Evolutionary conservation across 2,797 vertebrate species (phyloP).

Genomic region (Phrynocephalus vlangalii): DNA sequence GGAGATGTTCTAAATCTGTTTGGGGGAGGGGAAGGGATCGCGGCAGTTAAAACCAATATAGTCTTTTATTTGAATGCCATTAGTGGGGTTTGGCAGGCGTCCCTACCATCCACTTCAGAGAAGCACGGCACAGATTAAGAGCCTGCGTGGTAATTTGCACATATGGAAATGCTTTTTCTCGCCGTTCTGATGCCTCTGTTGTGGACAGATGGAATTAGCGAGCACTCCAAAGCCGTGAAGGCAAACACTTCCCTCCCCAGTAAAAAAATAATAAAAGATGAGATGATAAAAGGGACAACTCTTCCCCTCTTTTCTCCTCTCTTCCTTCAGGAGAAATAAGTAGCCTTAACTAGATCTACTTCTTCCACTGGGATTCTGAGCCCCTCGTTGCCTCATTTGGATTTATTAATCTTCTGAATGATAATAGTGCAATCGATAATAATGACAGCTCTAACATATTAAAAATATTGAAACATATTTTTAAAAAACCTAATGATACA

Average conservation of each 20-base stretch:
- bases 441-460: too few relatives aligned
- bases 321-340: conserved; percentile 57
- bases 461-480: too few relatives aligned
- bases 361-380: conserved; percentile 69
- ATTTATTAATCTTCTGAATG: not conserved
- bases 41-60: conserved; percentile 80
- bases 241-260: conserved; percentile 85
- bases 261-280: not conserved
- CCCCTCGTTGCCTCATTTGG: conserved; percentile 63
- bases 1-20: conserved; percentile 28
- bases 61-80: conserved; percentile 87
- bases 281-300: conserved; percentile 28
- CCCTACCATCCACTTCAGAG: conserved; percentile 85
- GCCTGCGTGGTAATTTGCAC: conserved; percentile 94
- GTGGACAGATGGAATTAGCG: conserved; percentile 98
- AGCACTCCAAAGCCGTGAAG: conserved; percentile 95
- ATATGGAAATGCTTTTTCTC: conserved; percentile 98
- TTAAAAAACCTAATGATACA: too few relatives aligned
- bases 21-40: conserved; percentile 46
- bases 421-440: too few relatives aligned
- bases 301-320: conserved; percentile 15
- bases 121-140: conserved; percentile 85
- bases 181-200: conserved; percentile 90
- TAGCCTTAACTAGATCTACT: conserved; percentile 52
- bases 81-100: conserved; percentile 87